phyloP scores from a whole-genome alignment of 2,888 invertebrate species.

The Endomychus coccineus region DNA sequence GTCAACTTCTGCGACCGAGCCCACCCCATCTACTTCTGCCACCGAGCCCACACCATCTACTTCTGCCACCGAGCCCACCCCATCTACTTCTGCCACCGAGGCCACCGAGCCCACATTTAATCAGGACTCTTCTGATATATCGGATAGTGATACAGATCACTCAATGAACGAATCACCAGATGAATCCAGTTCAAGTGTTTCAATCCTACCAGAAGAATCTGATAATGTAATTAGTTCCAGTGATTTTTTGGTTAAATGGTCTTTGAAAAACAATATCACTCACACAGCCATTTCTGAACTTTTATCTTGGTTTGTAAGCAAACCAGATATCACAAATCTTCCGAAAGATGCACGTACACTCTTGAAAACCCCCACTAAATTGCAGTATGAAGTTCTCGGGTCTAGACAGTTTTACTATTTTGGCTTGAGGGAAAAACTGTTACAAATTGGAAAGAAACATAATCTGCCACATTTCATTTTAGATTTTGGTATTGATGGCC shows the following conservation, averaged over 20 bases:
- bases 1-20: too few species aligned
- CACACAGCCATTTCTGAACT: constrained; percentile 1
- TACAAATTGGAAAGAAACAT: background rate
- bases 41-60: too few species aligned
- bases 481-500: constrained; percentile 5
- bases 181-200: too few species aligned
- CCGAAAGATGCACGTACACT: constrained; percentile 7
- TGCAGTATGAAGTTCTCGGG: background rate
- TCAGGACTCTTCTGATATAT: too few species aligned
- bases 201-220: too few species aligned
- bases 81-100: too few species aligned
- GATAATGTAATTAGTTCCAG: too few species aligned
- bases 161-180: too few species aligned
- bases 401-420: constrained; percentile 1
- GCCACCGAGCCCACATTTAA: too few species aligned
- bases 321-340: constrained; percentile 2
- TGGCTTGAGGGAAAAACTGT: background rate
- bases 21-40: too few species aligned
- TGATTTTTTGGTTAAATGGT: constrained; percentile 3
- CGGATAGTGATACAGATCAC: too few species aligned
- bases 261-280: constrained; percentile 4
- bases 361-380: constrained; percentile 3
- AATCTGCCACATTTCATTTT: background rate
- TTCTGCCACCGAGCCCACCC: too few species aligned
- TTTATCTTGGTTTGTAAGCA: background rate